Base-by-base conservation (phyloP, 2,888 invertebrate genomes). In the Apeira syringaria region DNA sequence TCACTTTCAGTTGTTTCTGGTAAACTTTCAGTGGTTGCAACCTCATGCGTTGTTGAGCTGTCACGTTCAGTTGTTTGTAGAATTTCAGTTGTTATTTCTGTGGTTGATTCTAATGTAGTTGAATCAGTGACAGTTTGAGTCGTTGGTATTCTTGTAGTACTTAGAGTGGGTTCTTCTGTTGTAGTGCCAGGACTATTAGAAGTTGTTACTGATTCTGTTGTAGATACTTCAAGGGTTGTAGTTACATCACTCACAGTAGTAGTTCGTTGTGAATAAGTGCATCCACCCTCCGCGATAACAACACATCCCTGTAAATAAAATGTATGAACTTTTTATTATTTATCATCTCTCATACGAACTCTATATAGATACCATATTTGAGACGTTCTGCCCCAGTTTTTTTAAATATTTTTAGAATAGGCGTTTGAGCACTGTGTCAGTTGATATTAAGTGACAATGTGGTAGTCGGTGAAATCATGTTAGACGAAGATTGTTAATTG, bases 221-320 rank as follows among this genome's bases (percentile, higher is more conserved):
- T 15, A 15, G 15, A 15, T 15, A 15, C n/a, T n/a, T n/a, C 15
- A 15, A 4, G 15, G 15, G 15, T 28, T 8, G 42, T 36, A 2
- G 11, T 18, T 5, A 18, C 20, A 2, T 36, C 35, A 6, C 9
- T 24, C 12, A 30, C 8, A 6, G 33, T 47, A 5, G 33, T 24
- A n/a, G 15, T 17, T n/a, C 17, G n/a, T 32, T 32, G 13, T 8
- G 38, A 46, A 2, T 49, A 26, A 7, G 47, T 45, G 10, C 55
- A 56, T 8, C 55, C 55, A 4, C 53, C 53, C 50, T 48, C 50
- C 2, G 45, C 50, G 1, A 49, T 50, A 1, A 34, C 34, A 3
- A 38, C 44, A 29, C 53, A 59, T 5, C 28, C 41, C 56, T 56
- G 44, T 11, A 40, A 54, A 30, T 2, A n/a, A 11, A 33, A n/a